Percentiles rank a stretch among this genome's conserved stretches.
Evolutionary conservation across 2,888 invertebrate genomes (phyloP).

Genomic region (Stegana nigrithorax): DNA sequence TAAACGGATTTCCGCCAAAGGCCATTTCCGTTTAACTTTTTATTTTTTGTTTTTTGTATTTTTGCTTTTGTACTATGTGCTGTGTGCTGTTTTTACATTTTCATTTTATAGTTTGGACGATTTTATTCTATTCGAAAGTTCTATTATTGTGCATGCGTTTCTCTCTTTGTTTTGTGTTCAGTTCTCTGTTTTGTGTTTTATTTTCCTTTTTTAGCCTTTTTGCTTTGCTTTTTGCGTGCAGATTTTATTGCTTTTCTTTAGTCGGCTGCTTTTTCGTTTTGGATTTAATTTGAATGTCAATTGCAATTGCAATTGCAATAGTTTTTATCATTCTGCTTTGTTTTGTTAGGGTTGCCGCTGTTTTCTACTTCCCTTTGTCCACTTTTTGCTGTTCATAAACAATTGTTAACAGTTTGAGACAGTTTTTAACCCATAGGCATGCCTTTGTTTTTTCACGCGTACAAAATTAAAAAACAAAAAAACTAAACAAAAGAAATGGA

Average conservation of each 20-base stretch:
- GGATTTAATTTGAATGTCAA: slow-evolving; percentile 20
- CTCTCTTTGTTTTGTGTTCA: slow-evolving; percentile 5
- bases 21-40: slow-evolving; percentile 44
- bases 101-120: not conserved
- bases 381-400: not conserved
- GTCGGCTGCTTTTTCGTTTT: not conserved
- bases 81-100: not conserved
- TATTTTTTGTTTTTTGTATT: slow-evolving; percentile 6
- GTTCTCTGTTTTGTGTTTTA: not conserved
- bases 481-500: not conserved
- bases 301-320: not conserved
- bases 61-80: not conserved
- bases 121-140: not conserved
- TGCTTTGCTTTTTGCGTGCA: not conserved
- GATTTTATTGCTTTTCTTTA: not conserved
- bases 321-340: too few relatives aligned
- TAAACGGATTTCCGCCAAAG: slow-evolving; percentile 59
- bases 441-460: slow-evolving; percentile 32
- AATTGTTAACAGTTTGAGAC: slow-evolving; percentile 40
- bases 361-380: not conserved
- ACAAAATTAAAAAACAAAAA: slow-evolving; percentile 12
- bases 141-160: not conserved
- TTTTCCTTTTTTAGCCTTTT: not conserved
- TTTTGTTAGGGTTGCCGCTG: not conserved
- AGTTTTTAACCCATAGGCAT: slow-evolving; percentile 37